phyloP scores from a whole-genome alignment of 2,888 invertebrate genomes.

The Falcaria lacertinaria region DNA sequence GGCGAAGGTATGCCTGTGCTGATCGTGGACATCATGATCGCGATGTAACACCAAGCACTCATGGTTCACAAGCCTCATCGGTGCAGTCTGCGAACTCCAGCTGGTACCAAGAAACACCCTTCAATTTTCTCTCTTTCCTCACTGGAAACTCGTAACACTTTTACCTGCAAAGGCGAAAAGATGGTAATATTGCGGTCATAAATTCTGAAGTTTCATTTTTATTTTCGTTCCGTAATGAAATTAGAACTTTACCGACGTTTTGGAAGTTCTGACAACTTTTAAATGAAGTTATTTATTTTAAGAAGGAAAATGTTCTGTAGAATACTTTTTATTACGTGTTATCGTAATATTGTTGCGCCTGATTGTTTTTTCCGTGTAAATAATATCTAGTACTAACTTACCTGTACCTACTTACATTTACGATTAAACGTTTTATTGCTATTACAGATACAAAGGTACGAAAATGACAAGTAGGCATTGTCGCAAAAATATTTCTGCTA shows the following conservation, averaged over 20 bases:
- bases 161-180: not conserved
- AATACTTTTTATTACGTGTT: not conserved
- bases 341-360: not conserved
- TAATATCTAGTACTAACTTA: no score
- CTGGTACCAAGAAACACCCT: not conserved
- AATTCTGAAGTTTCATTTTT: not conserved
- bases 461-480: no score
- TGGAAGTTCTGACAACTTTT: not conserved
- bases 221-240: not conserved
- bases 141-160: not conserved
- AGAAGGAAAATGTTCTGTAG: not conserved
- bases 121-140: not conserved
- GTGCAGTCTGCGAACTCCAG: slow-evolving; percentile 31
- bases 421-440: no score
- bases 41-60: slow-evolving; percentile 71
- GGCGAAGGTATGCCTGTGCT: slow-evolving; percentile 63
- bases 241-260: not conserved
- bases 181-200: not conserved
- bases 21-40: slow-evolving; percentile 69
- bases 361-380: no score
- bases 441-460: no score
- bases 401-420: no score
- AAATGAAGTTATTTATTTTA: not conserved
- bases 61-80: slow-evolving; percentile 69
- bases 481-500: no score